Percentiles rank a stretch among this genome's conserved stretches.
Conservation (phyloP, 2,888 invertebrate genomes). For the Polydrusus tereticollis region DNA sequence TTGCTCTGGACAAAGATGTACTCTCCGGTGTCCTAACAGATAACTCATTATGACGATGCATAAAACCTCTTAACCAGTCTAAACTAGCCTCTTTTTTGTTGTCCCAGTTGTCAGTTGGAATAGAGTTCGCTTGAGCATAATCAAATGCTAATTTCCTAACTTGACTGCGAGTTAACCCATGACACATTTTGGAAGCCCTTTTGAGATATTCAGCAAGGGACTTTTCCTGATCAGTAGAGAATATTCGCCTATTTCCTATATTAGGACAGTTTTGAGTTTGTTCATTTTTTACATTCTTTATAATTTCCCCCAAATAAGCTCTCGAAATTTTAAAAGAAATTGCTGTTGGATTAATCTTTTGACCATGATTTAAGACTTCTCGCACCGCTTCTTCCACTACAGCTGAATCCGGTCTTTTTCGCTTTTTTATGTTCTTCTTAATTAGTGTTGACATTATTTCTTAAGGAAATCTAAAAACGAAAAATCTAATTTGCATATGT, state of each 20-base stretch:
- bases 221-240: constrained; percentile 2
- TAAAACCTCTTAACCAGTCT: constrained; percentile 12
- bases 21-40: constrained; percentile 5
- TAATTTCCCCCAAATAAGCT: constrained; percentile 10
- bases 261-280: constrained; percentile 2
- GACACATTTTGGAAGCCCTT: constrained; percentile 5
- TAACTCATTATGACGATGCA: background rate
- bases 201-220: background rate
- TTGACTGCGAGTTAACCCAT: background rate
- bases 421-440: background rate
- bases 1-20: constrained; percentile 14
- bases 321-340: too few relatives aligned
- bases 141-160: constrained; percentile 10
- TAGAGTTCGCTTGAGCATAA: constrained; percentile 25
- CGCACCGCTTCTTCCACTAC: constrained; percentile 2
- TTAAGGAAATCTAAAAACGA: too few relatives aligned
- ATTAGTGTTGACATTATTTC: too few relatives aligned
- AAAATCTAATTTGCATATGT: too few relatives aligned
- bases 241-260: background rate
- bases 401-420: background rate
- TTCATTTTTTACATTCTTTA: constrained; percentile 1
- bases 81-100: constrained; percentile 6
- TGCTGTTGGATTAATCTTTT: too few relatives aligned
- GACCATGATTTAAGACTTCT: background rate
- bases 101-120: constrained; percentile 2